These are phyloP conservation scores for Brachirus orientalis DNA, from an alignment of 2,113 vertebrate species.

Conservation along the genomic window DNA sequence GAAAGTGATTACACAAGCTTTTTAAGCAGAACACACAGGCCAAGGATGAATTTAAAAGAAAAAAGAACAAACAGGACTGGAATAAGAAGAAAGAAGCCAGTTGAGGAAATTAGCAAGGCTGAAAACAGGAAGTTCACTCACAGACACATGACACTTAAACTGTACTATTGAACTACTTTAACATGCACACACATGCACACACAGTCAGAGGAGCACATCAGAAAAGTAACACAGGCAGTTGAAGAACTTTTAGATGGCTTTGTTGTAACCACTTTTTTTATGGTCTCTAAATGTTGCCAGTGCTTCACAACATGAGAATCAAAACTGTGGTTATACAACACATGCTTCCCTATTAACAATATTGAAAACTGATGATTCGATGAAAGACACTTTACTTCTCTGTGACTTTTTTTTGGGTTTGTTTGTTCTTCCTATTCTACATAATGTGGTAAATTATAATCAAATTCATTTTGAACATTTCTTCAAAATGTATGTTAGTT, in stretches of 20 bases:
- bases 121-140: conserved; percentile 53
- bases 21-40: too few relatives aligned
- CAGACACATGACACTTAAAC: conserved; percentile 21
- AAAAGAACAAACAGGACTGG: not conserved
- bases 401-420: too few relatives aligned
- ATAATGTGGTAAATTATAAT: too few relatives aligned
- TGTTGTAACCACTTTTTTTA: conserved; percentile 19
- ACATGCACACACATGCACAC: not conserved
- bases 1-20: conserved; percentile 9
- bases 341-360: conserved; percentile 4
- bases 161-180: not conserved
- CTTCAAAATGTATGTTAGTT: too few relatives aligned
- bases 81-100: not conserved
- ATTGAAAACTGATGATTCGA: not conserved
- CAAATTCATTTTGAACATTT: too few relatives aligned
- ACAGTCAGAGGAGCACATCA: not conserved
- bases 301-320: conserved; percentile 14
- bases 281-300: conserved; percentile 17
- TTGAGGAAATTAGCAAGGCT: conserved; percentile 27
- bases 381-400: too few relatives aligned
- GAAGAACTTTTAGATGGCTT: not conserved
- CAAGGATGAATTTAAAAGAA: not conserved
- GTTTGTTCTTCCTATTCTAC: not conserved
- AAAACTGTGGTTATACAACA: conserved; percentile 17
- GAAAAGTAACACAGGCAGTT: not conserved